Percentiles rank a stretch among this genome's conserved stretches.
Conservation (phyloP, 2,797 vertebrate species). For the Melanotaenia pygmaea region DNA sequence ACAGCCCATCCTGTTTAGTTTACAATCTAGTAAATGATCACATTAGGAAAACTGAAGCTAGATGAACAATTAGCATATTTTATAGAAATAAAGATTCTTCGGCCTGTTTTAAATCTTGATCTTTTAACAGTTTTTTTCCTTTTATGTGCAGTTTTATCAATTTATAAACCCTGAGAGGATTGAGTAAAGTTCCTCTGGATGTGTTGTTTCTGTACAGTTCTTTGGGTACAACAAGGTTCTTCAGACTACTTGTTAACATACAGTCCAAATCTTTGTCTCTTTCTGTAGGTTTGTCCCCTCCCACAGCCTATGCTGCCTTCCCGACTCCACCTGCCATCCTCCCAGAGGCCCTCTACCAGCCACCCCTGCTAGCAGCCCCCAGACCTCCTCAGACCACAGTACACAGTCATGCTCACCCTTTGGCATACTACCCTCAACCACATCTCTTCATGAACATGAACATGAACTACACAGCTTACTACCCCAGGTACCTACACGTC, state of each 20-base stretch:
- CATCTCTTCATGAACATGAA: constrained; percentile 99
- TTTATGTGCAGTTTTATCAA: no score
- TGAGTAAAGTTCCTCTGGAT: neutral
- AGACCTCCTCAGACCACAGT: constrained; percentile 84
- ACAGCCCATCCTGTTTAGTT: no score
- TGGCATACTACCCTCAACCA: constrained; percentile 93
- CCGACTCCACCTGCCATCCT: constrained; percentile 88
- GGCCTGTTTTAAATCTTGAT: no score
- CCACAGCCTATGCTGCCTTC: constrained; percentile 90
- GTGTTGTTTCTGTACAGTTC: no score
- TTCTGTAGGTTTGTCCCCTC: constrained; percentile 91
- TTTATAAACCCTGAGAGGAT: neutral
- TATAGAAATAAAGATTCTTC: no score
- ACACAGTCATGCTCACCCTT: constrained; percentile 82
- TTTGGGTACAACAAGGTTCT: no score
- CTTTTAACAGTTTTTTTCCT: no score
- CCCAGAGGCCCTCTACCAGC: constrained; percentile 92
- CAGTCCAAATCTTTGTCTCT: constrained; percentile 6
- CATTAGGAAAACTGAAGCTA: no score
- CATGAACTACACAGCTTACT: constrained; percentile 98
- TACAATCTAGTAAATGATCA: no score
- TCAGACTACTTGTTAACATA: neutral
- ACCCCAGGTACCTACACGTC: constrained; percentile 87
- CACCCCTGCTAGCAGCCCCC: constrained; percentile 89
- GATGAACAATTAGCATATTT: no score